Evolutionary conservation across 2,113 vertebrate species (phyloP).

Genomic region (Dromiciops gliroides): DNA sequence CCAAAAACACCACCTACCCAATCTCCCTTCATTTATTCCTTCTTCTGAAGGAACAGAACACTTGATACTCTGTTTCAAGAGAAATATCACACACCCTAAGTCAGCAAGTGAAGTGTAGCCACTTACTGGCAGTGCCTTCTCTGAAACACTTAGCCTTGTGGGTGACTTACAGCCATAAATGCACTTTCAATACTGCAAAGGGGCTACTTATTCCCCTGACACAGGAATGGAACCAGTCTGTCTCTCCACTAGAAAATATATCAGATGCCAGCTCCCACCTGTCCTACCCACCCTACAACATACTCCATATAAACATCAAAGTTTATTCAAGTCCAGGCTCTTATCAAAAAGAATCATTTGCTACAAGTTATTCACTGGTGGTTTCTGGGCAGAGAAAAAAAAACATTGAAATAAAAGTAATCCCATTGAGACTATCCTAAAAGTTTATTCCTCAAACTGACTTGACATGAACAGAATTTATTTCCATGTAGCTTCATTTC

Average conservation of each 20-base stretch:
- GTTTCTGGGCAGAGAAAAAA: slow-evolving; percentile 3
- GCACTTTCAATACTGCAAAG: neutral
- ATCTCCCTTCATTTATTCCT: neutral
- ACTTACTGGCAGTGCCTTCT: slow-evolving; percentile 5
- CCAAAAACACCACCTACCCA: neutral
- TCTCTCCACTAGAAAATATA: neutral
- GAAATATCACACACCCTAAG: slow-evolving; percentile 11
- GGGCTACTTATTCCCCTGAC: neutral
- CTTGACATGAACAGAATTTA: neutral
- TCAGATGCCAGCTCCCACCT: neutral
- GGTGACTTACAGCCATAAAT: neutral
- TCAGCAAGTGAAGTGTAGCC: neutral
- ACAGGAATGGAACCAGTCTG: neutral
- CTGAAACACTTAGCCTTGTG: neutral
- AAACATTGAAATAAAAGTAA: slow-evolving; percentile 38
- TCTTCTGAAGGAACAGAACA: neutral
- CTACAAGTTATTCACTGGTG: slow-evolving; percentile 10
- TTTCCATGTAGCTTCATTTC: neutral
- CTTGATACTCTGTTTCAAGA: neutral
- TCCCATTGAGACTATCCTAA: slow-evolving; percentile 33
- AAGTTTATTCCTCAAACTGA: neutral
- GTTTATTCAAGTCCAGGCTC: slow-evolving; percentile 10
- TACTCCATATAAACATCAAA: neutral
- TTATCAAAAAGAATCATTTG: slow-evolving; percentile 12
- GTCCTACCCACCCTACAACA: slow-evolving; percentile 7